These are phyloP conservation scores for Agrochola circellaris DNA, from an alignment of 2,888 invertebrate genomes.

Conservation along the genomic window DNA sequence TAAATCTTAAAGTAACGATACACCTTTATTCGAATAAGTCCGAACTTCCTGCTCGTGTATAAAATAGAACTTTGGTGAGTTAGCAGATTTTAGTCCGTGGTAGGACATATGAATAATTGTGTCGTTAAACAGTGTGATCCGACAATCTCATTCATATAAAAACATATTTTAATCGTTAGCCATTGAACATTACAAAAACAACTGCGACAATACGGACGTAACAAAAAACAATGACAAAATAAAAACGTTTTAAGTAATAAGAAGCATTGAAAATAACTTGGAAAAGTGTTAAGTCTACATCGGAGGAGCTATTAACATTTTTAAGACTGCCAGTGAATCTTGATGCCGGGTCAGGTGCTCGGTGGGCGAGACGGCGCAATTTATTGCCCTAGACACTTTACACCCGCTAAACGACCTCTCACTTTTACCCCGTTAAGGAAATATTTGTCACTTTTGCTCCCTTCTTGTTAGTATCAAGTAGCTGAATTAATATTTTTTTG, in stretches of 20 bases:
- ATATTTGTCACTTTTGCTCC: slow-evolving; percentile 27
- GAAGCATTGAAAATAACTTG: not conserved
- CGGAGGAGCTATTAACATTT: slow-evolving; percentile 26
- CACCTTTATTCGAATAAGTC: not conserved
- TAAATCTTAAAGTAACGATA: slow-evolving; percentile 4
- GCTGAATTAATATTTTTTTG: not conserved
- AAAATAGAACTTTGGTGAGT: not conserved
- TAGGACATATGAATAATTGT: no score
- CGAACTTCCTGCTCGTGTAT: not conserved
- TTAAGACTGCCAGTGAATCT: slow-evolving; percentile 19
- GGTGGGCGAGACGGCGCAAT: slow-evolving; percentile 44
- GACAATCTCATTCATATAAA: not conserved
- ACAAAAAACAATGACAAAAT: not conserved
- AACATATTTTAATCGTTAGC: not conserved
- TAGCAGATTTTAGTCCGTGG: not conserved
- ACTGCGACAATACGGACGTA: not conserved
- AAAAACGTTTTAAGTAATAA: not conserved
- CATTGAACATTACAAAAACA: not conserved
- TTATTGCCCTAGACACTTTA: slow-evolving; percentile 65
- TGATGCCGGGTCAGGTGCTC: slow-evolving; percentile 31
- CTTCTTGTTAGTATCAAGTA: slow-evolving; percentile 3
- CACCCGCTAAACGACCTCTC: slow-evolving; percentile 56
- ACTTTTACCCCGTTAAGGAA: slow-evolving; percentile 17
- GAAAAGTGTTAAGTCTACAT: slow-evolving; percentile 8
- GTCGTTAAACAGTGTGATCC: no score